These are phyloP conservation scores for Microtus ochrogaster DNA, from an alignment of 2,113 vertebrate genomes.

Conservation along the genomic window DNA sequence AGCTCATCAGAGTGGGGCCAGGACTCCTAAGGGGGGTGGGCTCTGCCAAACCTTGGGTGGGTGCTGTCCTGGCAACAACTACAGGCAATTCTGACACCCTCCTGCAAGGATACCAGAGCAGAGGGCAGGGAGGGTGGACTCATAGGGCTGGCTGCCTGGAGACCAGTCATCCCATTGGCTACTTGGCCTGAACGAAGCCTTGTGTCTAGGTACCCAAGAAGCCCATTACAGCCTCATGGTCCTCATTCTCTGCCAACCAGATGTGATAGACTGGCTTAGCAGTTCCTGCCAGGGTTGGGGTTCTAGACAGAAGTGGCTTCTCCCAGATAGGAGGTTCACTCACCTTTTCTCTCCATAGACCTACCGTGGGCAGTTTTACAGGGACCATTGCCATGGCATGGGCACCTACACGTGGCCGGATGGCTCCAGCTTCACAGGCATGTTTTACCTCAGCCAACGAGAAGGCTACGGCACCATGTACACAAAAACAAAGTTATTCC, in stretches of 20 bases:
- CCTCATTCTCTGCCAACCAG: neutral
- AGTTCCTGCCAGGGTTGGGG: neutral
- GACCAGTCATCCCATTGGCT: no score
- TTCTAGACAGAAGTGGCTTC: neutral
- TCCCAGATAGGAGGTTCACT: accelerated
- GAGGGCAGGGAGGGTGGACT: neutral
- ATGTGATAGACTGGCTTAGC: neutral
- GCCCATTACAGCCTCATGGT: accelerated
- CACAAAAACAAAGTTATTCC: constrained; percentile 86
- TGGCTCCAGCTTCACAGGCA: constrained; percentile 89
- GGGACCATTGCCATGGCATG: constrained; percentile 89
- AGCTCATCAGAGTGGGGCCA: neutral
- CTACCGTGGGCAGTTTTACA: constrained; percentile 91
- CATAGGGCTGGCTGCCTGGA: neutral
- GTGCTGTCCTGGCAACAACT: neutral
- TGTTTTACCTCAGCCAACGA: constrained; percentile 91
- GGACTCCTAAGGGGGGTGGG: neutral
- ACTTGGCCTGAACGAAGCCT: neutral
- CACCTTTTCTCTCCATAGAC: constrained; percentile 77
- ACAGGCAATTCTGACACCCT: neutral
- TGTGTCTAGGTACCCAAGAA: neutral
- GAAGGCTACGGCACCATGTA: constrained; percentile 91
- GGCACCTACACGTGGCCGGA: constrained; percentile 89
- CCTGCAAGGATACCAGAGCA: accelerated
- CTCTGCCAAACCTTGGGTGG: neutral